phyloP scores from a whole-genome alignment of 2,888 invertebrate species.

The Uropetala carovei region DNA sequence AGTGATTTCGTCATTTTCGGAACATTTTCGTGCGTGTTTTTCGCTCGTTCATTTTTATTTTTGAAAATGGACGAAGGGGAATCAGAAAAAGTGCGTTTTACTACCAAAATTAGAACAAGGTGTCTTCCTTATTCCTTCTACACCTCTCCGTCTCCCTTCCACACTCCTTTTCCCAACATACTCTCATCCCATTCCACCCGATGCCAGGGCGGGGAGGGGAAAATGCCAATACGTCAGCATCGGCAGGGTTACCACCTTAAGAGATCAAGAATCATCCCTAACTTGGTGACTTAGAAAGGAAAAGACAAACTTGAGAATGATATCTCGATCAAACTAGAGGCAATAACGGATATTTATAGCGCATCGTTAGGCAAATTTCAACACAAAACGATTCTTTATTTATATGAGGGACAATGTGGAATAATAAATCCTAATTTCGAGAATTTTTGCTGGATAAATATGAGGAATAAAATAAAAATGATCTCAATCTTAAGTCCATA shows the following conservation, averaged over 20 bases:
- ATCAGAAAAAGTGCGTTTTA: conserved; percentile 14
- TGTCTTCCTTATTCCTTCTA: conserved; percentile 16
- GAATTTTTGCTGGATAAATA: no score
- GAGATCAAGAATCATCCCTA: conserved; percentile 39
- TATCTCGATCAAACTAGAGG: no score
- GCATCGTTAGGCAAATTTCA: no score
- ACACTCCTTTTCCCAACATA: not conserved
- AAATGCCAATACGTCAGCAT: conserved; percentile 64
- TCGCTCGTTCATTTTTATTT: not conserved
- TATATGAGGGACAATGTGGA: no score
- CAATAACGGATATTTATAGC: no score
- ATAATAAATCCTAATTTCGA: no score
- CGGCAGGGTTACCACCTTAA: conserved; percentile 46
- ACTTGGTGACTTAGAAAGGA: not conserved
- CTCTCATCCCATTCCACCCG: conserved; percentile 16
- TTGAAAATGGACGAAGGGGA: conserved; percentile 18
- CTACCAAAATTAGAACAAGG: conserved; percentile 52
- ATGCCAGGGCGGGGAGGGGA: not conserved
- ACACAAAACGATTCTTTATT: no score
- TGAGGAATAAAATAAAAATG: no score
- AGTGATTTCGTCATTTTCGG: no score
- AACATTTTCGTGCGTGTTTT: no score
- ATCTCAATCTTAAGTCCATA: no score
- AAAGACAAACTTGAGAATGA: not conserved
- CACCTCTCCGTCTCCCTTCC: not conserved